phyloP scores from a whole-genome alignment of 2,113 vertebrate genomes.

The Gopherus evgoodei region DNA sequence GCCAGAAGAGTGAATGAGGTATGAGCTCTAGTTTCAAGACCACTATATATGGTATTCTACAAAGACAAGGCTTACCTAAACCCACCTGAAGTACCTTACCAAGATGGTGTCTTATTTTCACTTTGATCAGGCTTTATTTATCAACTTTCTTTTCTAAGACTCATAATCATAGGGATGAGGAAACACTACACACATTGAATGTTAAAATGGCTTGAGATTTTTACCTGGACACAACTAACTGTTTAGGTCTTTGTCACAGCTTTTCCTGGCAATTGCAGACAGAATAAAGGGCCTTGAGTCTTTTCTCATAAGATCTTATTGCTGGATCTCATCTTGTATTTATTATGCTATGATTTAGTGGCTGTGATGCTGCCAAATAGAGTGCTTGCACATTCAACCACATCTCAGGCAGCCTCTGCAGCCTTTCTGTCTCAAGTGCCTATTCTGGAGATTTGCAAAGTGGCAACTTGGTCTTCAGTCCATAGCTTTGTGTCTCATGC shows the following conservation, averaged over 20 bases:
- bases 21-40: not conserved
- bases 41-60: not conserved
- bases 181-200: not conserved
- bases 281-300: not conserved
- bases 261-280: not conserved
- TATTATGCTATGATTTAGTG: not conserved
- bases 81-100: not conserved
- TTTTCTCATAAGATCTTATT: not conserved
- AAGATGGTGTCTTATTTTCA: not conserved
- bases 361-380: too few species aligned
- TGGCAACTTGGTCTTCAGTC: not conserved
- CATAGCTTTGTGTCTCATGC: not conserved
- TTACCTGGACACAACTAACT: not conserved
- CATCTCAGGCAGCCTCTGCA: not conserved
- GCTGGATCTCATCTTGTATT: not conserved
- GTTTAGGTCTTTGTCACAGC: not conserved
- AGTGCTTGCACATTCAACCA: not conserved
- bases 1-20: not conserved
- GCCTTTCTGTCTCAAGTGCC: not conserved
- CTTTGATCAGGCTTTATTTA: not conserved
- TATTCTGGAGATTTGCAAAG: not conserved
- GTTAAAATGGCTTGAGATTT: not conserved
- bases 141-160: not conserved
- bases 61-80: not conserved
- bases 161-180: not conserved